Base-by-base conservation (phyloP, 2,888 invertebrate genomes). In the Cyaniris semiargus region DNA sequence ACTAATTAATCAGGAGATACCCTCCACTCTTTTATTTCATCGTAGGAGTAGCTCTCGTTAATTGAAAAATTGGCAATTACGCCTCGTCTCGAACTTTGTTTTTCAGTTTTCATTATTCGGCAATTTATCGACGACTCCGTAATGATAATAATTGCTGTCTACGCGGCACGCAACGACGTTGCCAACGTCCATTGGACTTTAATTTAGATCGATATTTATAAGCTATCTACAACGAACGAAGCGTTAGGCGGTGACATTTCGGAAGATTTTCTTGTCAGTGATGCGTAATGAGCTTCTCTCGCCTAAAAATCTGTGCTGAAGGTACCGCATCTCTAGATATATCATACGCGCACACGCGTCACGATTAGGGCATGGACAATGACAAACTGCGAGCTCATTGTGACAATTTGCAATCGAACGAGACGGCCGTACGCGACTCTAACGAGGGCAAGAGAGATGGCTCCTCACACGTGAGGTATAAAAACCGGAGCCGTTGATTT, bases 401-500 rank as follows among this genome's bases (percentile, higher is more conserved):
- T 89, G 90, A 91, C 92, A 92, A 87, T 87, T 86, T 84, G 81
- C 76, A 85, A 78, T 79, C 66, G 84, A 91, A 81, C 81, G 87
- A 82, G 89, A 91, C 82, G 81, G 76, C 81, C 78, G 70, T 85
- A 86, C 86, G 78, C 75, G 80, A 82, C 79, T 79, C 78, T 78
- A 78, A 80, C 77, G 75, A 78, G 89, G 77, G 82, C 48, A 85
- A 91, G 81, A 80, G 84, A 82, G 89, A 90, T 80, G 80, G 82
- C 82, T 80, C 79, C 82, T 83, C 84, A 86, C 87, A 86, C 86
- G 85, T 85, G 87, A 87, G 81, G 87, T 89, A 91, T 92, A 93
- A 94, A 93, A 94, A 93, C 88, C 82, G 86, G 83, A 86, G 85
- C 88, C 88, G 92, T 93, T 93, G 93, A 93, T 93, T 93, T 93